These are phyloP conservation scores for Hoplias malabaricus DNA, from an alignment of 2,113 vertebrate species.

Conservation along the genomic window DNA sequence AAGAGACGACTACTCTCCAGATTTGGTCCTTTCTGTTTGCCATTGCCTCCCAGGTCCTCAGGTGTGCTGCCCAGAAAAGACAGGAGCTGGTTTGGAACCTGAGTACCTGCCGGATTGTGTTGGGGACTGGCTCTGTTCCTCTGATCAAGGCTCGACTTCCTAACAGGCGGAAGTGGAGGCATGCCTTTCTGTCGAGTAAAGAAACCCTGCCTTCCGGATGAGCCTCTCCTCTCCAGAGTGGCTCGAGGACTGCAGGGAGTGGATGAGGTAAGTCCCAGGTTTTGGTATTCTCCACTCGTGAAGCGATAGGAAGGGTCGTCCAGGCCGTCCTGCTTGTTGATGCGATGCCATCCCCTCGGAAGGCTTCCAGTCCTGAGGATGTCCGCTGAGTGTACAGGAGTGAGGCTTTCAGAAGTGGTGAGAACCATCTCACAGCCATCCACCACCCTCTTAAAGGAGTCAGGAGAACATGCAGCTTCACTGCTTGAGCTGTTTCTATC, in stretches of 20 bases:
- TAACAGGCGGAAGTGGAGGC: slow-evolving; percentile 89
- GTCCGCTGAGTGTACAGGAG: slow-evolving; percentile 70
- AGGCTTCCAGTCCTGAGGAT: slow-evolving; percentile 81
- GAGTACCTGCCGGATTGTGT: slow-evolving; percentile 69
- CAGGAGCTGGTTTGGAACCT: slow-evolving; percentile 47
- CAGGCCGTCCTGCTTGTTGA: slow-evolving; percentile 76
- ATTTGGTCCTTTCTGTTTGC: slow-evolving; percentile 76
- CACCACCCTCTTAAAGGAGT: slow-evolving; percentile 79
- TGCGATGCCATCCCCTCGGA: slow-evolving; percentile 76
- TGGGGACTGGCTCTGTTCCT: slow-evolving; percentile 92
- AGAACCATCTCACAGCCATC: slow-evolving; percentile 86
- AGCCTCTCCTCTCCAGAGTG: slow-evolving; percentile 82
- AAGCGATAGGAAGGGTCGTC: slow-evolving; percentile 64
- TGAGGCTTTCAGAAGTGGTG: slow-evolving; percentile 63
- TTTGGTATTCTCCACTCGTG: slow-evolving; percentile 62
- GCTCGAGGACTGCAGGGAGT: slow-evolving; percentile 79
- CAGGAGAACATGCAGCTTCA: slow-evolving; percentile 77
- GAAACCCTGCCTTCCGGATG: slow-evolving; percentile 83
- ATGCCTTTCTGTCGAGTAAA: slow-evolving; percentile 87
- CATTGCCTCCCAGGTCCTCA: slow-evolving; percentile 71
- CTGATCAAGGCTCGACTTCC: slow-evolving; percentile 96
- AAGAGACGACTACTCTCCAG: slow-evolving; percentile 88
- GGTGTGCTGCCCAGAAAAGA: slow-evolving; percentile 70
- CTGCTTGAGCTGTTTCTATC: slow-evolving; percentile 78
- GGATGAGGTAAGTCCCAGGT: slow-evolving; percentile 65